phyloP scores from a whole-genome alignment of 92 coral and sea anemone species.

The Metridium senile region DNA sequence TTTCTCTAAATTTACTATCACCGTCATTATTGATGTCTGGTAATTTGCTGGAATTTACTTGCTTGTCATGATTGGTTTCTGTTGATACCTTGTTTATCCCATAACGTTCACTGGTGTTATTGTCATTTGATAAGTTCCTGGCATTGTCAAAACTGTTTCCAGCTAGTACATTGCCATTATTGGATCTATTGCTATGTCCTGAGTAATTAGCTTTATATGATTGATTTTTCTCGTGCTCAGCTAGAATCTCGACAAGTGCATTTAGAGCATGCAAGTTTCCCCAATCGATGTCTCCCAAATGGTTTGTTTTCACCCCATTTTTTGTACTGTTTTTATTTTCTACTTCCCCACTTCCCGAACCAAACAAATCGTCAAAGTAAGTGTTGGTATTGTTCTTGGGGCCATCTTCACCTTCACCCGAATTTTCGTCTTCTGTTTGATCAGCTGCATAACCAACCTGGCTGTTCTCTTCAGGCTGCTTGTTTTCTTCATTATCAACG shows the following conservation, averaged over 20 bases:
- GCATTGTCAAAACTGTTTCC: too few species aligned
- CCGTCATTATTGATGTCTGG: background rate
- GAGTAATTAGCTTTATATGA: too few species aligned
- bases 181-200: too few species aligned
- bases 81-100: background rate
- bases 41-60: background rate
- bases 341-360: constrained; percentile 11
- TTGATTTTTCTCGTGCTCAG: constrained; percentile 34
- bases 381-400: background rate
- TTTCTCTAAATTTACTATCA: background rate
- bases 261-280: constrained; percentile 38
- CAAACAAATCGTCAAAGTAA: background rate
- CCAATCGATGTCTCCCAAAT: constrained; percentile 11
- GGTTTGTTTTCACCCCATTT: background rate
- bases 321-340: background rate
- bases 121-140: too few species aligned
- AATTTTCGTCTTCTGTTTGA: background rate
- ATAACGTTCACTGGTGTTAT: background rate
- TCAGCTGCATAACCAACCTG: too few species aligned
- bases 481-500: too few species aligned
- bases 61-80: background rate
- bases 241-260: constrained; percentile 35
- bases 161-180: background rate
- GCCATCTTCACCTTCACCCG: background rate
- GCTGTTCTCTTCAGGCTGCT: too few species aligned